phyloP scores from a whole-genome alignment of 2,797 vertebrate genomes.

The Antrozous pallidus region DNA sequence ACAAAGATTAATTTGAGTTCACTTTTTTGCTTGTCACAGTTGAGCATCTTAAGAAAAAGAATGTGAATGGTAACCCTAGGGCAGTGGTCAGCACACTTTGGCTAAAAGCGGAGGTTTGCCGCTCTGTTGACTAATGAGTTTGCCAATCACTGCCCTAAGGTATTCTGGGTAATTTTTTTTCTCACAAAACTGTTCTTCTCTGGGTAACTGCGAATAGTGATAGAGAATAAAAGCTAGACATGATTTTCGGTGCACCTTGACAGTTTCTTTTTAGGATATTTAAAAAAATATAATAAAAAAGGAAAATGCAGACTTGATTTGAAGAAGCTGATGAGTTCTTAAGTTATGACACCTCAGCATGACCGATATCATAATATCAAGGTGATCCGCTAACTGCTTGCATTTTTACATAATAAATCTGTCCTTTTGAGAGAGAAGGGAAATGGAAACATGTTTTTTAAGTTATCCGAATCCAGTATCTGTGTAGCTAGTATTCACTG shows the following conservation, averaged over 20 bases:
- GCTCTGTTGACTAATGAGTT: too few species aligned
- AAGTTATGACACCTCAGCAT: background rate
- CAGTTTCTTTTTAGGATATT: background rate
- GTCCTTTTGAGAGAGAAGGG: background rate
- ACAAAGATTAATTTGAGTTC: background rate
- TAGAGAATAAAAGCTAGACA: constrained; percentile 7
- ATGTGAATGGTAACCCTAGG: background rate
- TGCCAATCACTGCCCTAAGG: too few species aligned
- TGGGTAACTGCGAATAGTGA: background rate
- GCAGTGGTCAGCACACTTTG: too few species aligned
- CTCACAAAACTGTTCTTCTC: background rate
- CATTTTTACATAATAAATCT: background rate
- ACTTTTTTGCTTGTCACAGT: background rate
- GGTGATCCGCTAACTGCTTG: background rate
- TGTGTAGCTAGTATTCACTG: background rate
- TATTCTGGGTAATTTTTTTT: background rate
- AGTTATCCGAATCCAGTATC: background rate
- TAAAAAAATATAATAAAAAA: background rate
- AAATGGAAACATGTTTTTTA: background rate
- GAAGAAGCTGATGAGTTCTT: background rate
- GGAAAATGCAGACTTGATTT: background rate
- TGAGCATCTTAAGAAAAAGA: background rate
- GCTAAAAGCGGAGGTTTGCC: too few species aligned
- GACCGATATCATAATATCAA: background rate
- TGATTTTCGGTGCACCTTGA: background rate